Conservation (phyloP, 2,888 invertebrate genomes). For the Cephus sareptanus region DNA sequence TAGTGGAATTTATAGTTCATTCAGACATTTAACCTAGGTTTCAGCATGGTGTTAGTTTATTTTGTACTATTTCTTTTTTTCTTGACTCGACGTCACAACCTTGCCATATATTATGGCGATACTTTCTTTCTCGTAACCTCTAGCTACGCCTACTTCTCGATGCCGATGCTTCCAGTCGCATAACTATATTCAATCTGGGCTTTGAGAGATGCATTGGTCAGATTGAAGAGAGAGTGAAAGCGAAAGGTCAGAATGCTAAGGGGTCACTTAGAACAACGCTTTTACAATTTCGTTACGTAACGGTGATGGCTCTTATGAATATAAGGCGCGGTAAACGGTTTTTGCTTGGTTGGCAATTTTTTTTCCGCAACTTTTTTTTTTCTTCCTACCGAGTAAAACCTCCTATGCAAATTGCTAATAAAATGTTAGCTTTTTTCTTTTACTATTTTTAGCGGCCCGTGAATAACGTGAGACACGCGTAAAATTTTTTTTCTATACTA, state of each 20-base stretch:
- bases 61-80: neutral
- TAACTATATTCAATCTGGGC: neutral
- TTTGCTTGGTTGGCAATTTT: neutral
- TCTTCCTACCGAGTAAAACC: neutral
- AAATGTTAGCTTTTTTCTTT: neutral
- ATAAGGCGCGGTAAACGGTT: neutral
- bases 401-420: neutral
- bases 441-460: neutral
- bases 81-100: neutral
- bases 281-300: slow-evolving; percentile 50
- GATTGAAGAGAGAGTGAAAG: slow-evolving; percentile 59
- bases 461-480: neutral
- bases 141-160: neutral
- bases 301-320: slow-evolving; percentile 12
- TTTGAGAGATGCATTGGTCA: slow-evolving; percentile 28
- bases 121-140: neutral
- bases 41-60: neutral
- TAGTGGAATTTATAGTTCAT: neutral
- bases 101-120: neutral
- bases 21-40: neutral
- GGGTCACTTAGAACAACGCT: slow-evolving; percentile 58
- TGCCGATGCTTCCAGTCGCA: neutral
- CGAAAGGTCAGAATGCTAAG: slow-evolving; percentile 60
- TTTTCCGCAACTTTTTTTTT: neutral
- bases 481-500: neutral